These are phyloP conservation scores for Tenthredo livida DNA, from an alignment of 2,888 invertebrate species.

Conservation along the genomic window DNA sequence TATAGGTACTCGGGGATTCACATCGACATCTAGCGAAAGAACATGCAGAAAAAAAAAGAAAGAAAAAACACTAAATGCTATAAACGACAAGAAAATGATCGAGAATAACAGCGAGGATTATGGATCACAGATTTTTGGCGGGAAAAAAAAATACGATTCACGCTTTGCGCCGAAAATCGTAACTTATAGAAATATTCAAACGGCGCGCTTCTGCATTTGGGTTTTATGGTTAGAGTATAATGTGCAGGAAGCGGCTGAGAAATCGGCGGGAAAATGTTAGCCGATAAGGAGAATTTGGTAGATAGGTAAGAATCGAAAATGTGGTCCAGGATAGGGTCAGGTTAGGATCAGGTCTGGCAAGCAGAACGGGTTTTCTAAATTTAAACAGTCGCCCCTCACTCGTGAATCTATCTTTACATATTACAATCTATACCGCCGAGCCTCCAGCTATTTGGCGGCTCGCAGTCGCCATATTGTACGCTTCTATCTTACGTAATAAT, in stretches of 20 bases:
- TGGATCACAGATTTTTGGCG: not conserved
- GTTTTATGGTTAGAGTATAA: not conserved
- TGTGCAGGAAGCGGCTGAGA: not conserved
- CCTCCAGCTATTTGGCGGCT: conserved; percentile 51
- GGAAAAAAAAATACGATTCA: not conserved
- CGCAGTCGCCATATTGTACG: conserved; percentile 39
- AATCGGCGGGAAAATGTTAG: conserved; percentile 20
- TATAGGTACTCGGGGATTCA: not conserved
- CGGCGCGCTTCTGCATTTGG: not conserved
- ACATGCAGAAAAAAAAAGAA: not conserved
- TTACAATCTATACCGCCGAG: conserved; percentile 61
- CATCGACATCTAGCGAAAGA: not conserved
- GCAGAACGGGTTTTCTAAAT: conserved; percentile 76
- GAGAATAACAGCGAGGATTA: not conserved
- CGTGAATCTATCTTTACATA: conserved; percentile 77
- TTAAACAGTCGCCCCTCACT: conserved; percentile 76
- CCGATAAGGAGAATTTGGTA: conserved; percentile 11
- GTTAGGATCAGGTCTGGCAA: conserved; percentile 73
- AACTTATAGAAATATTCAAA: not conserved
- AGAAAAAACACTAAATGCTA: not conserved
- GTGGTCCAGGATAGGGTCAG: conserved; percentile 56
- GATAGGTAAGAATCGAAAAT: conserved; percentile 21
- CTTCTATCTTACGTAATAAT: conserved; percentile 37
- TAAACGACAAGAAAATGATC: not conserved
- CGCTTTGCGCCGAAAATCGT: not conserved